A percentile compares a stretch with the other conserved stretches of the same genome.
These are phyloP conservation scores for Ia io DNA, from an alignment of 2,113 vertebrate species.

Conservation along the genomic window DNA sequence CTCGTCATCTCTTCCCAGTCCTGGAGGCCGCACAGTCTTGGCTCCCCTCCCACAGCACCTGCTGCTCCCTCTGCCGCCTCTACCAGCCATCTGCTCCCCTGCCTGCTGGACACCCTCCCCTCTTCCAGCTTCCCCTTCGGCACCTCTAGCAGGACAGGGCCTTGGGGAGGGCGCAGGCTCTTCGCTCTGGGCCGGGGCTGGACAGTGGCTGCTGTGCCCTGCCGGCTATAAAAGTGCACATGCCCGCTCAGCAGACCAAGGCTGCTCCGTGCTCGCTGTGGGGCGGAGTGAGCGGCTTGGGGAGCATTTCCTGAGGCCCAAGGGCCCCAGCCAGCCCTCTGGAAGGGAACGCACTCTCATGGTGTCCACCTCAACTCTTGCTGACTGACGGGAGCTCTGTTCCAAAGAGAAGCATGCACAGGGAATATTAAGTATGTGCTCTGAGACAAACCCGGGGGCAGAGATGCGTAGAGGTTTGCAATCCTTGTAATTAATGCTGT, in stretches of 20 bases:
- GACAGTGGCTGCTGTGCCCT: neutral
- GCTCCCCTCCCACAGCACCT: neutral
- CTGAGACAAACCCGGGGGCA: neutral
- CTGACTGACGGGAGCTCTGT: neutral
- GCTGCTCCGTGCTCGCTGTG: neutral
- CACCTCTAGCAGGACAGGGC: neutral
- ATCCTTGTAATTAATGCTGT: neutral
- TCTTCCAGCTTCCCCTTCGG: neutral
- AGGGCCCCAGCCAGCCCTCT: neutral
- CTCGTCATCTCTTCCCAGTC: neutral
- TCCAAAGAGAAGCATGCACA: neutral
- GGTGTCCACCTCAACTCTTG: neutral
- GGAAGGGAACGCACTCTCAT: neutral
- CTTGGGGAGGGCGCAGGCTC: neutral
- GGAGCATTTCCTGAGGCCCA: neutral
- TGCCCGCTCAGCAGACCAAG: neutral
- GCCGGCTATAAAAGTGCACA: neutral
- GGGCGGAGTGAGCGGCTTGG: neutral
- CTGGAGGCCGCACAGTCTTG: neutral
- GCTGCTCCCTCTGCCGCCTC: constrained; percentile 1
- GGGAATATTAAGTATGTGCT: neutral
- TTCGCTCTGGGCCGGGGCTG: neutral
- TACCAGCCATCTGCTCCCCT: neutral
- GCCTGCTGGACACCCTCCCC: neutral
- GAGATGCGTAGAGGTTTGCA: neutral